Evolutionary conservation across 2,797 vertebrate genomes (phyloP).

Genomic region (Arnoldichthys spilopterus): DNA sequence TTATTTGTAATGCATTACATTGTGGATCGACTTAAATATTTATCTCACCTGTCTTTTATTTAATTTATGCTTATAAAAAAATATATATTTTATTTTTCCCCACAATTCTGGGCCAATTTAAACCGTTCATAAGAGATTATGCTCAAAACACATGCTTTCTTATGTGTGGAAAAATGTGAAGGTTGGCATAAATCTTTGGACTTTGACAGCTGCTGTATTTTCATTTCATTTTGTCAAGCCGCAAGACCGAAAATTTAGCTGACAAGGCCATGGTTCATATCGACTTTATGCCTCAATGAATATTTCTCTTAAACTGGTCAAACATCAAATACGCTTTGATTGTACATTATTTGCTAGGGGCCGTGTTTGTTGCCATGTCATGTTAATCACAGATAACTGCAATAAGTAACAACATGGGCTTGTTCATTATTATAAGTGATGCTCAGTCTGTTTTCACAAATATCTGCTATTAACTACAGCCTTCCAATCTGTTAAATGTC

Average conservation of each 20-base stretch:
- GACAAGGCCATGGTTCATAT: neutral
- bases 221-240: neutral
- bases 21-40: no score
- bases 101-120: no score
- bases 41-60: neutral
- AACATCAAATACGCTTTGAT: neutral
- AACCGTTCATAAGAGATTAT: no score
- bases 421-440: neutral
- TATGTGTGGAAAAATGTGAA: neutral
- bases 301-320: neutral
- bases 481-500: neutral
- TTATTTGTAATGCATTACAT: neutral
- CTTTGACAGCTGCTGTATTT: neutral
- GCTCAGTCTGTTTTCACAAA: neutral
- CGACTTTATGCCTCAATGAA: neutral
- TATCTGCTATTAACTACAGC: neutral
- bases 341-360: neutral
- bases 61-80: neutral
- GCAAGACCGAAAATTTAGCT: neutral
- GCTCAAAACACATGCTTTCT: no score
- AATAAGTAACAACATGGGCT: neutral
- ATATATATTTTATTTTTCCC: no score
- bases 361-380: neutral
- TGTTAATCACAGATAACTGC: neutral
- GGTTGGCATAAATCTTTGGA: neutral